A percentile compares a stretch with the other conserved stretches of the same genome.
Conservation (phyloP, 2,888 invertebrate genomes). For the Tolmerus cingulatus region DNA sequence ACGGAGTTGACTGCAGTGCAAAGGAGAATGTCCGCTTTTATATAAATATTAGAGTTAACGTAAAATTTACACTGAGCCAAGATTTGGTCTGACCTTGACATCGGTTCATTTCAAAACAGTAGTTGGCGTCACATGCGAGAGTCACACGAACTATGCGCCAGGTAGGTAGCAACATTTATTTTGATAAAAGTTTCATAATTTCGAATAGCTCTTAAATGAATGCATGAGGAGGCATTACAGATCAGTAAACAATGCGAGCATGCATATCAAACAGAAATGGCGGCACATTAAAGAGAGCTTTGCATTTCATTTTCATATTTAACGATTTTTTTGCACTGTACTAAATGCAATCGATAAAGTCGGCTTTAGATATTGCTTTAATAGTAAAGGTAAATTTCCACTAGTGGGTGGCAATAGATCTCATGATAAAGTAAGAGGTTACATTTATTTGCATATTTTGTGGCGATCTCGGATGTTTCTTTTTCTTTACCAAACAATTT, state of each 20-base stretch:
- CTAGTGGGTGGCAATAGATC: not conserved
- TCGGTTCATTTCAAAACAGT: conserved; percentile 22
- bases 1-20: not conserved
- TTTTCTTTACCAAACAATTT: not conserved
- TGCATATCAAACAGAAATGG: conserved; percentile 33
- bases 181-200: not conserved
- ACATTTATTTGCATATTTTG: not conserved
- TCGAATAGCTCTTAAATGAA: conserved; percentile 1
- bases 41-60: conserved; percentile 16
- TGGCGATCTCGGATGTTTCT: not conserved
- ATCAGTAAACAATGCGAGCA: conserved; percentile 30
- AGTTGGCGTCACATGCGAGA: not conserved
- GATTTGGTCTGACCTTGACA: conserved; percentile 9
- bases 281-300: conserved; percentile 19
- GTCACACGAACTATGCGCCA: not conserved
- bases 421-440: not conserved
- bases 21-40: conserved; percentile 11
- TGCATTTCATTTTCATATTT: conserved; percentile 13
- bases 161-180: conserved; percentile 11
- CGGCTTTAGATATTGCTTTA: not conserved
- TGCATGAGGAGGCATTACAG: conserved; percentile 3
- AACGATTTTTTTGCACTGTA: not conserved
- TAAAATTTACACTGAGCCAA: not conserved
- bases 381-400: not conserved
- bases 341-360: not conserved